Evolutionary conservation across 2,113 vertebrate species (phyloP), one percentile per base, ranked within the genome.

Genomic region (Silurus meridionalis): DNA sequence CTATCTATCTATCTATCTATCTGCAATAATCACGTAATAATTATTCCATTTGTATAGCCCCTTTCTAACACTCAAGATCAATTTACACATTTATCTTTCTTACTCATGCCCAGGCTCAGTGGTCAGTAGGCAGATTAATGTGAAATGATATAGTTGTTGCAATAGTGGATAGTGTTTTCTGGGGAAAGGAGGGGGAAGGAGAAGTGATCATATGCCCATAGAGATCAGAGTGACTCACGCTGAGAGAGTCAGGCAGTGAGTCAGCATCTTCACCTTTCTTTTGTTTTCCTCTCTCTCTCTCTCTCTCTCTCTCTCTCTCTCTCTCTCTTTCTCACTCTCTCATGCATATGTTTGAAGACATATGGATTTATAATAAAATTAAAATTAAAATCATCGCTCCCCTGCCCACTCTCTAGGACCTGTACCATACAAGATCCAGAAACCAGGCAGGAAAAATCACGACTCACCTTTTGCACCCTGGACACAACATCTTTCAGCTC

Each of bases 191-290:
- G 63, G 46, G 4, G 37, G 21, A 28, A 53, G n/a, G 80, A 50
- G 28, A 80, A 74, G 46, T 85, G 83, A 87, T 88, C 81, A 84
- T 63, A 80, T 88, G 81, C 80, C 84, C 84, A 67, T 80, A 84
- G 80, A 83, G 83, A 78, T 80, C 69, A 2, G 46, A 71, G 75
- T 90, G 87, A 90, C 61, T 90, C 87, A 90, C 58, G 64, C 74
- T 25, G 21, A 55, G 63, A 85, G 84, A 86, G 85, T 82, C 83
- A 57, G 67, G 72, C 46, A 85, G 79, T 90, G 88, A 90, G 87
- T 90, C 89, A 90, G 89, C 81, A 55, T 72, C 81, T 86, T 77
- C 61, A 50, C 55, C 52, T 79, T 78, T 83, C 72, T 77, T 57
- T 58, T 46, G 28, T 79, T 58, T 28, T 21, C 60, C 23, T 77